Evolutionary conservation across 2,797 vertebrate genomes (phyloP).

Genomic region (Chelonia mydas): DNA sequence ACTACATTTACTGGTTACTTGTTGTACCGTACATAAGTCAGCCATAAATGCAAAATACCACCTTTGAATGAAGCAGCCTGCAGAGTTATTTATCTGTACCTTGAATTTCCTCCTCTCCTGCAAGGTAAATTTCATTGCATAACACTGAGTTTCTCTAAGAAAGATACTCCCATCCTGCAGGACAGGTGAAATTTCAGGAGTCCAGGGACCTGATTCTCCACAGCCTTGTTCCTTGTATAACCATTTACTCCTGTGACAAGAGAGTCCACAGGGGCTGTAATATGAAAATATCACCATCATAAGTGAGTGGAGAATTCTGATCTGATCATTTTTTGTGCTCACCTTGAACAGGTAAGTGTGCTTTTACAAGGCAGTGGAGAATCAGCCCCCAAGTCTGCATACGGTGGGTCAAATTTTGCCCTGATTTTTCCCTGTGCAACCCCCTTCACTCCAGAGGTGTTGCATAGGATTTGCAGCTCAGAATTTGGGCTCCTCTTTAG

Average conservation of each 20-base stretch:
- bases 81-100: neutral
- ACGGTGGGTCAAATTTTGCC: neutral
- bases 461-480: neutral
- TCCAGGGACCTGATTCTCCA: neutral
- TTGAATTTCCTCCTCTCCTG: slow-evolving; percentile 14
- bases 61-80: neutral
- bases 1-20: slow-evolving; percentile 86
- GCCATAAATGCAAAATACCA: neutral
- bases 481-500: neutral
- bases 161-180: neutral
- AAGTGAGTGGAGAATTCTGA: neutral
- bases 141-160: neutral
- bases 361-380: neutral
- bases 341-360: neutral
- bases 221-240: neutral
- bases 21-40: slow-evolving; percentile 82
- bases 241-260: neutral
- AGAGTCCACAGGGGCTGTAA: neutral
- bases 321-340: neutral
- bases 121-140: neutral
- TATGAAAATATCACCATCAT: neutral
- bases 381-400: neutral
- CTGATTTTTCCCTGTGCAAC: neutral
- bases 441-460: neutral
- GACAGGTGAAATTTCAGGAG: neutral